Conservation (phyloP, 1,140 invertebrate species). For the Pogonus chalceus region DNA sequence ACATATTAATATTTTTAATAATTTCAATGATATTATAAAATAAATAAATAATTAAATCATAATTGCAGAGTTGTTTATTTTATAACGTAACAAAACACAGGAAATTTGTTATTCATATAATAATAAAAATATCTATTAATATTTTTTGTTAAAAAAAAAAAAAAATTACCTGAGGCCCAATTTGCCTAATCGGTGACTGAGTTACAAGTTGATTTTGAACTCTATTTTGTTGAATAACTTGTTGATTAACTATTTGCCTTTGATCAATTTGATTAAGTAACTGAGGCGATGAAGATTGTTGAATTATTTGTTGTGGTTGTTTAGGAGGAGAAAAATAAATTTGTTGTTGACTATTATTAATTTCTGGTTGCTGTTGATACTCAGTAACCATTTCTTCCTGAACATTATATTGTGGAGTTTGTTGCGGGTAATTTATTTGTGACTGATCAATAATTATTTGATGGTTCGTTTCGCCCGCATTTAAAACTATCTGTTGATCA, state of each 20-base stretch:
- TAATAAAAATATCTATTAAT: no score
- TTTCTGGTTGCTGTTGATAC: conserved; percentile 10
- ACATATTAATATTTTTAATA: no score
- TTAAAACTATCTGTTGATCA: conserved; percentile 26
- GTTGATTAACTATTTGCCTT: neutral
- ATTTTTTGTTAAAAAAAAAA: neutral
- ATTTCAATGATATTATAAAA: no score
- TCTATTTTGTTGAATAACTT: neutral
- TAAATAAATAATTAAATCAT: no score
- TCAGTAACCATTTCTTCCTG: conserved; percentile 15
- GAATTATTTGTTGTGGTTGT: conserved; percentile 8
- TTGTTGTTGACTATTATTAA: neutral
- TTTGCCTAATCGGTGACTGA: neutral
- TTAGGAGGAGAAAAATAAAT: conserved; percentile 6
- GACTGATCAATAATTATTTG: conserved; percentile 22
- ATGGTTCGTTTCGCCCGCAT: conserved; percentile 10
- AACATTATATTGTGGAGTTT: conserved; percentile 13
- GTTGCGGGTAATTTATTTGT: conserved; percentile 17
- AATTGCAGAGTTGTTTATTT: no score
- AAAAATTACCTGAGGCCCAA: neutral
- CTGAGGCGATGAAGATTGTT: conserved; percentile 4
- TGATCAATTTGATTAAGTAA: conserved; percentile 4
- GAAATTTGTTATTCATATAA: no score
- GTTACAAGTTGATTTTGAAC: neutral
- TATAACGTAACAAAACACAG: no score